Evolutionary conservation across 2,797 vertebrate species (phyloP).

Genomic region (Eremophila alpestris): DNA sequence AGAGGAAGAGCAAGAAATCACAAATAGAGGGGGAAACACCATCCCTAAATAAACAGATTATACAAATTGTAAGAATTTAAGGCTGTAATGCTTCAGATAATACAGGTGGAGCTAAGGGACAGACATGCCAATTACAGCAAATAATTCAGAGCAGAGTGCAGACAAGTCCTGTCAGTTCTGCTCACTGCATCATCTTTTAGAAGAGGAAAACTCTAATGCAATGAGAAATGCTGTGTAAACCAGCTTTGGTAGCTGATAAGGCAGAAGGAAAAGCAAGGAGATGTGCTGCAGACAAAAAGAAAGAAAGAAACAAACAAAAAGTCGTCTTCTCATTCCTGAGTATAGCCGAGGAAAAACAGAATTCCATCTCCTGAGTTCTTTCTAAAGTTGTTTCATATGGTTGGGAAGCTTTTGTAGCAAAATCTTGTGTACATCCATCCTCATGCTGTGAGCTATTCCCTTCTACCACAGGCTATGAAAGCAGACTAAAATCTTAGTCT

Average conservation of each 20-base stretch:
- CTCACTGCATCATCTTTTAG: slow-evolving; percentile 26
- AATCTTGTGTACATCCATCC: neutral
- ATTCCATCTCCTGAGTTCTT: neutral
- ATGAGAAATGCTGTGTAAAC: slow-evolving; percentile 20
- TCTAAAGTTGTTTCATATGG: neutral
- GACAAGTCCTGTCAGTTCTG: slow-evolving; percentile 29
- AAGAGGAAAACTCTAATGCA: neutral
- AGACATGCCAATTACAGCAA: slow-evolving; percentile 6
- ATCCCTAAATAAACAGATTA: neutral
- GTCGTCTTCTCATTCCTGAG: neutral
- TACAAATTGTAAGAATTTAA: neutral
- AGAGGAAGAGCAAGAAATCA: neutral
- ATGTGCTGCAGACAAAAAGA: neutral
- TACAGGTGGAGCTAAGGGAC: neutral
- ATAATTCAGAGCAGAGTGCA: slow-evolving; percentile 35
- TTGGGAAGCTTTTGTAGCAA: neutral
- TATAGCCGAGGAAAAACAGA: neutral
- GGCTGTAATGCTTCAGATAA: slow-evolving; percentile 4
- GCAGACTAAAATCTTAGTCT: neutral
- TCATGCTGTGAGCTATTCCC: neutral
- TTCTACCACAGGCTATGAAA: neutral
- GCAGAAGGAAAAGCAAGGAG: neutral
- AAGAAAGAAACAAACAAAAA: neutral
- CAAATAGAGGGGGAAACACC: neutral
- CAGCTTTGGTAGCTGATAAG: neutral